These are phyloP conservation scores for Sarcophaga bullata DNA, from an alignment of 1,140 invertebrate species.

Conservation along the genomic window DNA sequence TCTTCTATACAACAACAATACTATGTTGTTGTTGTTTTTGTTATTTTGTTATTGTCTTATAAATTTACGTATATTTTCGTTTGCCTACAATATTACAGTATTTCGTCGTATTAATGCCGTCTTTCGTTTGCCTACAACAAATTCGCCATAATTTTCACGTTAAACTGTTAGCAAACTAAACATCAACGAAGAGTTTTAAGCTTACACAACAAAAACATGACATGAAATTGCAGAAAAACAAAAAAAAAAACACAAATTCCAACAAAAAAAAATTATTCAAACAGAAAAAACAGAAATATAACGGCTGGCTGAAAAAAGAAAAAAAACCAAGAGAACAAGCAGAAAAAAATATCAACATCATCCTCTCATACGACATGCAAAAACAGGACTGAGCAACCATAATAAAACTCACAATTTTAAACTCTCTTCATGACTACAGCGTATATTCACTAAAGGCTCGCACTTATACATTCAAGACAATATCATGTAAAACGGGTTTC, in stretches of 20 bases:
- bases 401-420: neutral
- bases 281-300: conserved; percentile 15
- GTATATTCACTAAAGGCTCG: too few relatives aligned
- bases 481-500: too few relatives aligned
- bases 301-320: neutral
- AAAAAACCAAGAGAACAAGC: neutral
- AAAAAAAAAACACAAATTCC: neutral
- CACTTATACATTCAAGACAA: too few relatives aligned
- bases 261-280: too few relatives aligned
- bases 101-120: conserved; percentile 14
- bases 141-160: conserved; percentile 66
- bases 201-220: neutral
- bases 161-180: conserved; percentile 64
- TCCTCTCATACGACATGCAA: neutral
- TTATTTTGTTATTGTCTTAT: too few relatives aligned
- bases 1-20: too few relatives aligned
- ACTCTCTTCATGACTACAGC: too few relatives aligned
- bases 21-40: too few relatives aligned
- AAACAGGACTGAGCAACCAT: neutral
- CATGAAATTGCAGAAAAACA: neutral
- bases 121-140: conserved; percentile 55
- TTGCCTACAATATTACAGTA: neutral
- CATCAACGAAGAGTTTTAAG: conserved; percentile 53
- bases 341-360: conserved; percentile 12
- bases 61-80: neutral